These are phyloP conservation scores for Microtus oregoni DNA, from an alignment of 2,113 vertebrate species.

Conservation along the genomic window DNA sequence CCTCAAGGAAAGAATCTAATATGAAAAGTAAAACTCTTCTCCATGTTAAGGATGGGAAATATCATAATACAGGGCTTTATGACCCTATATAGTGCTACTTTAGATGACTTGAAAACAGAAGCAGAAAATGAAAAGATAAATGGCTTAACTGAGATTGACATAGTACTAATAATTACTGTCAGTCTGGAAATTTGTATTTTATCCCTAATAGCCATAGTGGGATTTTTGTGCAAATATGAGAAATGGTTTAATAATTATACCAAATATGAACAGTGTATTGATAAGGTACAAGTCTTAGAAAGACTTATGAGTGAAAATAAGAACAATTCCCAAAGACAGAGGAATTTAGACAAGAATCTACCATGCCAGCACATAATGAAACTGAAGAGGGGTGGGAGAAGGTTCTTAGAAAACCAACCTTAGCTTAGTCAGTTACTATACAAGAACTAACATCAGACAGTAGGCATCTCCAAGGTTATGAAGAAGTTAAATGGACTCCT, in stretches of 20 bases:
- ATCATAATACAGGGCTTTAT: not conserved
- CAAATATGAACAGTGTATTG: not conserved
- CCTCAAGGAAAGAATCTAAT: not conserved
- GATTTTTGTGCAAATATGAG: not conserved
- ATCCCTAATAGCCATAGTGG: not conserved
- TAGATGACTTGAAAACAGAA: not conserved
- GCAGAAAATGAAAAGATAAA: not conserved
- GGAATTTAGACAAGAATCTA: not conserved
- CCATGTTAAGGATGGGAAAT: not conserved
- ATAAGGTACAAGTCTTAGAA: not conserved
- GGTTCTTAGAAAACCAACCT: not conserved
- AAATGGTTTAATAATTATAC: not conserved
- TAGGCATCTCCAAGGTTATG: not conserved
- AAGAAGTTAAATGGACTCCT: not conserved
- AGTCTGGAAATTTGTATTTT: not conserved
- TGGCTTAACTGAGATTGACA: not conserved
- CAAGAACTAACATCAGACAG: not conserved
- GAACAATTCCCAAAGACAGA: not conserved
- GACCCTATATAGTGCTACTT: not conserved
- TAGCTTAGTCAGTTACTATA: not conserved
- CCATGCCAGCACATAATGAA: not conserved
- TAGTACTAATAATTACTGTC: not conserved
- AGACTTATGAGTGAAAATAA: not conserved
- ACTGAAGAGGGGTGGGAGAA: not conserved
- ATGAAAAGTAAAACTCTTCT: not conserved